These are phyloP conservation scores for Choloepus hoffmanni DNA, from an alignment of 2,113 vertebrate species.

Conservation along the genomic window DNA sequence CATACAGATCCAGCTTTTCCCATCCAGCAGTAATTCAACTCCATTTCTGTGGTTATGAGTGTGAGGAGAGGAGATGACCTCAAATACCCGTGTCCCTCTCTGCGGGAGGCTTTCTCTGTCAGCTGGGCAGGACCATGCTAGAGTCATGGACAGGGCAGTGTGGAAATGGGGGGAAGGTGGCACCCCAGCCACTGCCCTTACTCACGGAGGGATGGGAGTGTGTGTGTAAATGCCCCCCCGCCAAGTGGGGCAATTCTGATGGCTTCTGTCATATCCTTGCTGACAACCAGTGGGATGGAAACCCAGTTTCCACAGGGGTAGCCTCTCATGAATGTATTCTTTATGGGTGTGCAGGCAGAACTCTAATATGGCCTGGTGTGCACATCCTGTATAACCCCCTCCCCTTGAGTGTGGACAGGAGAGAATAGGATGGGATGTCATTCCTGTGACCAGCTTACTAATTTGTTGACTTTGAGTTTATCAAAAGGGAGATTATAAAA, in stretches of 20 bases:
- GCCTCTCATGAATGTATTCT: neutral
- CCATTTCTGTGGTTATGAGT: neutral
- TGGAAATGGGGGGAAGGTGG: neutral
- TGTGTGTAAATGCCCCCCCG: neutral
- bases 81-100: neutral
- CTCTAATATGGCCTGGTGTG: too few species aligned
- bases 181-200: too few species aligned
- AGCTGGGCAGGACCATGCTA: neutral
- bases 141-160: neutral
- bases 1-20: neutral
- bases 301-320: too few species aligned
- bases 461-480: rapidly evolving
- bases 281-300: rapidly evolving
- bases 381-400: too few species aligned
- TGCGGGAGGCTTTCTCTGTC: neutral
- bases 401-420: neutral
- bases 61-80: neutral
- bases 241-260: neutral
- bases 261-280: rapidly evolving
- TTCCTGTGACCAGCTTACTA: too few species aligned
- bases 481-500: neutral
- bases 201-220: too few species aligned
- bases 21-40: neutral
- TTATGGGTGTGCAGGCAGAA: too few species aligned
- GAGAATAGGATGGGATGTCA: rapidly evolving